These are phyloP conservation scores for Ophiothrix spiculata DNA, from an alignment of 35 echinoderm and acorn worm species.

Conservation along the genomic window DNA sequence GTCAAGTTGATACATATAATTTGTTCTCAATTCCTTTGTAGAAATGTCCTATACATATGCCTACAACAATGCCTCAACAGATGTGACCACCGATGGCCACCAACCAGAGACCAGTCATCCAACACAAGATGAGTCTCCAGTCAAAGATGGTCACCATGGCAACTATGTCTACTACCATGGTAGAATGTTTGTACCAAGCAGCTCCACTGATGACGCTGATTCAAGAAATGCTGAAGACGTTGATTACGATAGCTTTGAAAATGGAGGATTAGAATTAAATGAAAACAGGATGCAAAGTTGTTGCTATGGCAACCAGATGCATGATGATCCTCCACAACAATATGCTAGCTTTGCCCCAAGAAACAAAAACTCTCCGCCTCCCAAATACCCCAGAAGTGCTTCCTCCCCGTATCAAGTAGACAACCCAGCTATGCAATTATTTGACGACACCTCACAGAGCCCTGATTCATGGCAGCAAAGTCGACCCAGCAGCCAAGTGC, in stretches of 20 bases:
- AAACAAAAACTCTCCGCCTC: background rate
- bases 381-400: background rate
- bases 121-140: background rate
- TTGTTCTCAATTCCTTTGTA: background rate
- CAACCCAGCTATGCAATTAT: background rate
- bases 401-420: background rate
- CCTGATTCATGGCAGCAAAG: background rate
- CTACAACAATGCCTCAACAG: background rate
- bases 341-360: background rate
- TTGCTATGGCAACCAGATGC: background rate
- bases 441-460: background rate
- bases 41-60: background rate
- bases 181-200: constrained; percentile 53
- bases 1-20: too few species aligned
- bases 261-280: background rate
- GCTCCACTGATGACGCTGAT: constrained; percentile 9
- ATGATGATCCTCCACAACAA: background rate
- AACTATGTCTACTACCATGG: constrained; percentile 91
- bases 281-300: background rate
- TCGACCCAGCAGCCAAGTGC: background rate
- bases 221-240: background rate
- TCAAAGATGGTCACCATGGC: constrained; percentile 27
- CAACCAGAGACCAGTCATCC: background rate
- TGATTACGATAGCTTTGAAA: background rate
- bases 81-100: background rate